Evolutionary conservation across 2,888 invertebrate species (phyloP).

Genomic region (Cynaeus angustus): DNA sequence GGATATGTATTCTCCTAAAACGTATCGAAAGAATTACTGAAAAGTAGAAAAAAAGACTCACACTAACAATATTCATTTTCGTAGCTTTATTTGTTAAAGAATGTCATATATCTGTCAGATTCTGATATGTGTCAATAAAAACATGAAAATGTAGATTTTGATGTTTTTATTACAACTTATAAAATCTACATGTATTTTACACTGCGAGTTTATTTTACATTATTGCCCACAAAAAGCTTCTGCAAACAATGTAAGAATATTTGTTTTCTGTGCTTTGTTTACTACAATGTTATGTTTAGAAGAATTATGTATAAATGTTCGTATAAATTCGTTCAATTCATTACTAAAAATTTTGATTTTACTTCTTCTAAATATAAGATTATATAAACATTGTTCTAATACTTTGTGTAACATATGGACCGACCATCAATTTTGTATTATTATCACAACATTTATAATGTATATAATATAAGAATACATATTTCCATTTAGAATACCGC

Average conservation of each 20-base stretch:
- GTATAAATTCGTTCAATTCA: conserved; percentile 33
- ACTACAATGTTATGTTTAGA: conserved; percentile 40
- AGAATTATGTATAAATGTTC: conserved; percentile 26
- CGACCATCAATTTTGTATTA: conserved; percentile 54
- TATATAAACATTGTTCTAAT: conserved; percentile 35
- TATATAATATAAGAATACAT: conserved; percentile 61
- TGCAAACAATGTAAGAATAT: conserved; percentile 37
- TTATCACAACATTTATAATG: conserved; percentile 63
- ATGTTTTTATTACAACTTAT: conserved; percentile 64
- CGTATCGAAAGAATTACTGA: conserved; percentile 6
- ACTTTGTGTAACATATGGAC: conserved; percentile 49
- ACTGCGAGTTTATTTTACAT: conserved; percentile 54
- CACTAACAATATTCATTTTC: conserved; percentile 33
- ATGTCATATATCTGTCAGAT: conserved; percentile 8
- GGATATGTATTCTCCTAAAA: conserved; percentile 72
- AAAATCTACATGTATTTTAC: conserved; percentile 62
- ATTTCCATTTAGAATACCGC: conserved; percentile 67
- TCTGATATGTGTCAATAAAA: conserved; percentile 35
- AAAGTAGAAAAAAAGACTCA: conserved; percentile 2
- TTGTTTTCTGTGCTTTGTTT: conserved; percentile 19
- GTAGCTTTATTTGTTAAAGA: neutral
- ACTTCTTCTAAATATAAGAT: conserved; percentile 36
- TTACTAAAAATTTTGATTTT: conserved; percentile 21
- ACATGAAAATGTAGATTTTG: conserved; percentile 33
- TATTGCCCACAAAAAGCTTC: conserved; percentile 57